A percentile compares a stretch with the other conserved stretches of the same genome.
These are phyloP conservation scores for Drosophila carrolli DNA, from an alignment of 1,140 invertebrate species.

Conservation along the genomic window DNA sequence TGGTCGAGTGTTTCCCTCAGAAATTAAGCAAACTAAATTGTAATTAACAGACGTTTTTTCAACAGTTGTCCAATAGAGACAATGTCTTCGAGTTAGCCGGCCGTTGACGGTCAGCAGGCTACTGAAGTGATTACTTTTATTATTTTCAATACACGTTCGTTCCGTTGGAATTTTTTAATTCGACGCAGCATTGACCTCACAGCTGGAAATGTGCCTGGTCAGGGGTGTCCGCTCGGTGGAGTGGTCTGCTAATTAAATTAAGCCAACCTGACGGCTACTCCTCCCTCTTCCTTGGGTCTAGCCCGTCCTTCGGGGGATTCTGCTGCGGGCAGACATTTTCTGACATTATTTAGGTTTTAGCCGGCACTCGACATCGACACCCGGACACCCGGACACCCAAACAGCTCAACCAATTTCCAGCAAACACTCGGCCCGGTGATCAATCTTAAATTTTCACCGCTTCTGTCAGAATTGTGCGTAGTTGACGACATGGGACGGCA, in stretches of 20 bases:
- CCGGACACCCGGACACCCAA: slow-evolving; percentile 32
- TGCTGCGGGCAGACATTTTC: slow-evolving; percentile 35
- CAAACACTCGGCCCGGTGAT: slow-evolving; percentile 77
- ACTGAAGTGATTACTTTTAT: slow-evolving; percentile 51
- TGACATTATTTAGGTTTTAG: slow-evolving; percentile 78
- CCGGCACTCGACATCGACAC: slow-evolving; percentile 61
- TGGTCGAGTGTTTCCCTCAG: slow-evolving; percentile 24
- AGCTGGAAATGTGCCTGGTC: slow-evolving; percentile 23
- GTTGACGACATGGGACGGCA: slow-evolving; percentile 69
- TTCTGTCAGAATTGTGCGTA: slow-evolving; percentile 82
- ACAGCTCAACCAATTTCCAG: slow-evolving; percentile 63
- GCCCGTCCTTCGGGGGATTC: slow-evolving; percentile 27
- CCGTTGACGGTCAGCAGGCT: slow-evolving; percentile 37
- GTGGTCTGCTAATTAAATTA: slow-evolving; percentile 66
- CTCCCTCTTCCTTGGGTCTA: slow-evolving; percentile 7
- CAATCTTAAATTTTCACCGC: slow-evolving; percentile 84
- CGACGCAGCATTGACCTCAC: slow-evolving; percentile 54
- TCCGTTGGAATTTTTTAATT: slow-evolving; percentile 43
- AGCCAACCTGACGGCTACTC: slow-evolving; percentile 33
- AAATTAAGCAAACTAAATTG: slow-evolving; percentile 54
- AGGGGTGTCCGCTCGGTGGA: slow-evolving; percentile 22
- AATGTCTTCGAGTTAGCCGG: slow-evolving; percentile 24
- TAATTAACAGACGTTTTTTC: slow-evolving; percentile 46
- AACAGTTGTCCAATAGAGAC: slow-evolving; percentile 44
- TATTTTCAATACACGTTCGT: slow-evolving; percentile 60